A percentile compares a stretch with the other conserved stretches of the same genome.
phyloP scores from a whole-genome alignment of 1,140 invertebrate genomes.

The Cardiocondyla obscurior region DNA sequence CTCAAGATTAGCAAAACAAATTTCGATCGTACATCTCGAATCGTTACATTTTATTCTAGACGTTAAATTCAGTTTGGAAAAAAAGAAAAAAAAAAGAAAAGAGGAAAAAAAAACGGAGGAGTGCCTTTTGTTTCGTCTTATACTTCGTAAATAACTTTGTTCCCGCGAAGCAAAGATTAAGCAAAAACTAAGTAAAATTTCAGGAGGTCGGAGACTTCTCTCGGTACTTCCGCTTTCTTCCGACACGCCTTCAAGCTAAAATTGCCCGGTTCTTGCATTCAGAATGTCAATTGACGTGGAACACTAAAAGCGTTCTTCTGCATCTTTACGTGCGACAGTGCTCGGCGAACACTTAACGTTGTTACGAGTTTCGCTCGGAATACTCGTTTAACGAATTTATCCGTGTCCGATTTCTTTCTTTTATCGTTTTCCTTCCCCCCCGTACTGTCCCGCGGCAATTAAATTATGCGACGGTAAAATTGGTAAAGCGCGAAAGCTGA shows the following conservation, averaged over 20 bases:
- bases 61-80: neutral
- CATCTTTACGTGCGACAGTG: neutral
- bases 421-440: neutral
- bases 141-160: neutral
- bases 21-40: neutral
- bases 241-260: neutral
- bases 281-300: slow-evolving; percentile 33
- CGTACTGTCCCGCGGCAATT: neutral
- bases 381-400: slow-evolving; percentile 22
- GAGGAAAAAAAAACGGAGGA: neutral
- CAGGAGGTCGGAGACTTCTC: neutral
- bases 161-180: neutral
- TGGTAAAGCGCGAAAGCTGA: neutral
- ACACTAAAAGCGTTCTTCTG: slow-evolving; percentile 25
- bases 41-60: neutral
- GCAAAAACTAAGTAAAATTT: slow-evolving; percentile 25
- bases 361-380: slow-evolving; percentile 1
- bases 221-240: neutral
- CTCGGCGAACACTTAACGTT: neutral
- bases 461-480: slow-evolving; percentile 26
- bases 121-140: neutral
- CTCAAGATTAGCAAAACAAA: neutral
- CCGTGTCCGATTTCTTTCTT: neutral
- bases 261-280: slow-evolving; percentile 33
- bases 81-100: neutral